Evolutionary conservation across 2,888 invertebrate species (phyloP), one percentile per base, ranked within the genome.

Genomic region (Tridacna crocea): DNA sequence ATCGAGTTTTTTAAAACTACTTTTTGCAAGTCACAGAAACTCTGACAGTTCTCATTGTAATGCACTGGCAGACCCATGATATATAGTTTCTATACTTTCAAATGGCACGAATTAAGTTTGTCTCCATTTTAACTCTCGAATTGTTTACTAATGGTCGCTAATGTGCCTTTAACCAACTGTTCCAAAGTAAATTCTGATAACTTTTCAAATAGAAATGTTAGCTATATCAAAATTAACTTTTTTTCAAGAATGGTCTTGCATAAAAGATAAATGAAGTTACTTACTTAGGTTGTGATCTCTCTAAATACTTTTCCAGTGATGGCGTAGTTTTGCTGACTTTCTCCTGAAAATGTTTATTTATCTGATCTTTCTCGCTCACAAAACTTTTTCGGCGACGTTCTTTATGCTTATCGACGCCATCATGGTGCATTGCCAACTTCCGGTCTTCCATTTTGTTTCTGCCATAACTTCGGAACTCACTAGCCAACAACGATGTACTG

Each of bases 361-460:
- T 36, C 24, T 72, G 58, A 4, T 75, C 75, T 51, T 72, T 77
- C 48, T 82, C 82, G 12, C 63, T 48, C 4, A 76, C 58, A 26
- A 75, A 70, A 22, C 75, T 68, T 70, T 86, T 88, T 26, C 79
- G 68, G 19, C 79, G 80, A 46, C 19, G 74, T 12, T 58, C 55
- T 24, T 73, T 75, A 61, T 83, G 77, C 58, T 78, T 77, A 51
- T 84, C 81, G 17, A 84, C 81, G 46, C 72, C 47, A n/a, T 77
- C 81, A 46, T 81, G 72, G 26, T 63, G 55, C 51, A 79, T 27
- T 6, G 65, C 70, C 58, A 86, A 58, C 22, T 76, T 83, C 68
- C 80, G 63, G 60, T 83, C 83, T 72, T 81, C 81, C 61, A 79
- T 76, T 70, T 83, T 81, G 75, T 85, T 85, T 60, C 63, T 66